A percentile compares a stretch with the other conserved stretches of the same genome.
Conservation (phyloP, 2,797 vertebrate genomes). For the Microchirus variegatus region DNA sequence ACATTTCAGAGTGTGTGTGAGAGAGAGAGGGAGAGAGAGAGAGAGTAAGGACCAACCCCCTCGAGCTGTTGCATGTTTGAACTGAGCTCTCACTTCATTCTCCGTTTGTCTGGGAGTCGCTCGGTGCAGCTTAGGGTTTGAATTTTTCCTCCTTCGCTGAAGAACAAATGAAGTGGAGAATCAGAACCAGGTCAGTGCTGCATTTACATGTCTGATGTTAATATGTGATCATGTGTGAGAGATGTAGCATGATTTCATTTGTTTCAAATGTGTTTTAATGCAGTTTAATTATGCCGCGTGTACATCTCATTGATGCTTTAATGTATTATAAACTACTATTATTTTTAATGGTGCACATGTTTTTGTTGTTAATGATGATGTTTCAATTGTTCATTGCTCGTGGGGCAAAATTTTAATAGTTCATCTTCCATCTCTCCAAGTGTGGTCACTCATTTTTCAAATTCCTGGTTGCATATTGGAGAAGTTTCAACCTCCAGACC, state of each 20-base stretch:
- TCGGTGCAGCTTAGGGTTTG: slow-evolving; percentile 42
- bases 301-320: too few relatives aligned
- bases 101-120: slow-evolving; percentile 58
- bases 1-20: not conserved
- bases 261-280: not conserved
- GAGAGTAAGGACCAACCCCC: slow-evolving; percentile 61
- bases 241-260: not conserved
- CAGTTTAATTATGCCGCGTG: too few relatives aligned
- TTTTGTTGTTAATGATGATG: too few relatives aligned
- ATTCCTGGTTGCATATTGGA: slow-evolving; percentile 32
- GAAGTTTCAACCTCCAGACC: slow-evolving; percentile 37
- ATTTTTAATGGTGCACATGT: too few relatives aligned
- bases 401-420: not conserved
- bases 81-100: slow-evolving; percentile 48
- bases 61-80: slow-evolving; percentile 59
- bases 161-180: slow-evolving; percentile 43
- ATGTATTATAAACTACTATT: too few relatives aligned
- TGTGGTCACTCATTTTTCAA: slow-evolving; percentile 19
- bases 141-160: slow-evolving; percentile 50
- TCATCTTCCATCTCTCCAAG: slow-evolving; percentile 10
- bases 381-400: not conserved
- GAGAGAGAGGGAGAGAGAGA: slow-evolving; percentile 14
- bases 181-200: slow-evolving; percentile 17
- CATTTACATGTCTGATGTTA: not conserved
- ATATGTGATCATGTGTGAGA: not conserved